Conservation (phyloP, 2,888 invertebrate genomes). For the Chydorus sphaericus region DNA sequence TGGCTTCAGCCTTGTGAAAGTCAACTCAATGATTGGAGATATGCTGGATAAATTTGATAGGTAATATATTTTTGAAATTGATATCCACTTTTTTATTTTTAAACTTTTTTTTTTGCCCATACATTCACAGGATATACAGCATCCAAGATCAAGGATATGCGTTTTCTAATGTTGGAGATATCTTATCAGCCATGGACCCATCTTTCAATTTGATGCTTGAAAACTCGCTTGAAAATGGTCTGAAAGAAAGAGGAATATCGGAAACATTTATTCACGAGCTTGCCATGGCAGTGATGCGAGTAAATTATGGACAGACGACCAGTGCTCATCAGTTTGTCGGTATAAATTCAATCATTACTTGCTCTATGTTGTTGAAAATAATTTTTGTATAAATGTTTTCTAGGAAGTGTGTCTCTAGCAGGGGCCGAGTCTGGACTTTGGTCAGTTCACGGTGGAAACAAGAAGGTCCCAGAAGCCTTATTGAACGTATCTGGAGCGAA, state of each 20-base stretch:
- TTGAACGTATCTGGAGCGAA: slow-evolving; percentile 30
- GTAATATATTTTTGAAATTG: slow-evolving; percentile 23
- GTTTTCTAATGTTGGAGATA: slow-evolving; percentile 35
- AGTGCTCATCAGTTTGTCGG: slow-evolving; percentile 41
- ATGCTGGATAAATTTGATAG: slow-evolving; percentile 30
- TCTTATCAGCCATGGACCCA: slow-evolving; percentile 37
- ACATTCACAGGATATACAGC: slow-evolving; percentile 41
- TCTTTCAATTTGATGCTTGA: slow-evolving; percentile 33
- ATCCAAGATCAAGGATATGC: slow-evolving; percentile 35
- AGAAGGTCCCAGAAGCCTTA: slow-evolving; percentile 31
- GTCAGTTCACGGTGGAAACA: slow-evolving; percentile 44
- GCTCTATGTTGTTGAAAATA: neutral
- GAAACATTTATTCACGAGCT: slow-evolving; percentile 39
- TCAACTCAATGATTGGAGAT: slow-evolving; percentile 30
- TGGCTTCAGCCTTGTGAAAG: slow-evolving; percentile 35
- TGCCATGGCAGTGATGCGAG: slow-evolving; percentile 36
- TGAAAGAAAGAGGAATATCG: slow-evolving; percentile 32
- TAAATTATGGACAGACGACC: slow-evolving; percentile 44
- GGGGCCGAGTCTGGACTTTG: slow-evolving; percentile 39
- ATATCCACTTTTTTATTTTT: neutral
- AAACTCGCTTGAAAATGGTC: slow-evolving; percentile 27
- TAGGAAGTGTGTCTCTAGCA: slow-evolving; percentile 38
- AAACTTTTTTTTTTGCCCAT: no score
- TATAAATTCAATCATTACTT: slow-evolving; percentile 19
- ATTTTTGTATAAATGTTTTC: neutral